Base-by-base conservation (phyloP, 2,797 vertebrate genomes). In the Sphaeramia orbicularis region DNA sequence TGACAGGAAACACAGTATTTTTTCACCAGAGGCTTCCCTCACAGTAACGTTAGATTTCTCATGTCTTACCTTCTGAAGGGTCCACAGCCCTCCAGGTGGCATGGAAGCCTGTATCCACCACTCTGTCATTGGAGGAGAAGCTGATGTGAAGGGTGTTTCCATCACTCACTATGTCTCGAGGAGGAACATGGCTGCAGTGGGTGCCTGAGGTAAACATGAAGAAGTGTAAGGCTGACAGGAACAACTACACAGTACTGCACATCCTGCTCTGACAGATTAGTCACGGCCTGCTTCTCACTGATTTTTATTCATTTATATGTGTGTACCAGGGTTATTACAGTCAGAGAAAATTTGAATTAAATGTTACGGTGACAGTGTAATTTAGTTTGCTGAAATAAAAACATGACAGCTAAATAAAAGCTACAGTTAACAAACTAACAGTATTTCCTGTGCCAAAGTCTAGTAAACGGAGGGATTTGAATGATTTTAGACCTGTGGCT, bases 51-150 rank as follows among this genome's bases (percentile, higher is more conserved):
- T 45, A 63, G 43, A 7, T 56, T 19, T 54, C 18, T 55, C 4
- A 15, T 57, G 24, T 60, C 65, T 74, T 74, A 88, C 93, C 88
- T 9, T 90, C 73, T 30, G 45, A 5, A 6, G 92, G 85, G 40
- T 94, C 87, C 54, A 93, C 78, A 38, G 82, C 91, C 80, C 44
- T 90, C 93, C 93, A 95, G 21, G 65, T 72, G 15, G 90, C 93
- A 0, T 3, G 21, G 76, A 95, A 95, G 68, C 94, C 95, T 0
- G 81, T 82, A 78, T 95, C 94, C 75, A 95, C 93, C 41, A 95
- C 87, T 52, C 73, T 92, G 81, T 81, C 76, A 40, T 94, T 94
- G 71, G 92, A 91, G 15, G 86, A 85, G 85, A 95, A 95, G 38
- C 19, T 76, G 71, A 95, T 72, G 10, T 71, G 81, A 74, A 95